Percentiles rank a stretch among this genome's conserved stretches.
Evolutionary conservation across 2,797 vertebrate species (phyloP).

Genomic region (Pseudochirops cupreus): DNA sequence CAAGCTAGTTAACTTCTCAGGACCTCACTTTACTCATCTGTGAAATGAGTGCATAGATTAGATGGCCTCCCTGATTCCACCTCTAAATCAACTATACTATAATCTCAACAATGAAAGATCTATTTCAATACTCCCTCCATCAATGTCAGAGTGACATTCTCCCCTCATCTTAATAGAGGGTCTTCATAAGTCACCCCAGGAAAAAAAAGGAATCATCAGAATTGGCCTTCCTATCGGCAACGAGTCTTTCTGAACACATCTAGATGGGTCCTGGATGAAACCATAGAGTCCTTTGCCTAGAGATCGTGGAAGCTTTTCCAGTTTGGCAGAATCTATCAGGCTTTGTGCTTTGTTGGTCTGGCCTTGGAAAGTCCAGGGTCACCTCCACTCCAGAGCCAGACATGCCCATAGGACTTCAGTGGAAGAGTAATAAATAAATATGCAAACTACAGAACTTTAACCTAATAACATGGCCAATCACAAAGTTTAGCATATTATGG

Average conservation of each 20-base stretch:
- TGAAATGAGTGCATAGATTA: constrained; percentile 47
- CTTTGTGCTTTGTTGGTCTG: not conserved
- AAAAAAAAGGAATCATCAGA: not conserved
- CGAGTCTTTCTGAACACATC: not conserved
- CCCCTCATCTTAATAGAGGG: not conserved
- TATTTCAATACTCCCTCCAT: not conserved
- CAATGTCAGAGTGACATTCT: not conserved
- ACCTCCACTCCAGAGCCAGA: not conserved
- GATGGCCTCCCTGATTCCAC: not conserved
- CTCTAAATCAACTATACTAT: not conserved
- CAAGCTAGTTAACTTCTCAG: not conserved
- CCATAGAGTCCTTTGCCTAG: not conserved
- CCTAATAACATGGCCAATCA: constrained; percentile 85
- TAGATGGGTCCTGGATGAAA: not conserved
- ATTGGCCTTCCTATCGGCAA: not conserved
- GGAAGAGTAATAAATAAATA: constrained; percentile 81
- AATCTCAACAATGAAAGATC: not conserved
- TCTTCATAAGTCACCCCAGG: not conserved
- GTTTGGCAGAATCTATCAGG: not conserved
- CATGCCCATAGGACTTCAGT: not conserved
- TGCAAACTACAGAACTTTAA: constrained; percentile 83
- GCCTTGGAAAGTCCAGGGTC: not conserved
- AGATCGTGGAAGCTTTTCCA: not conserved
- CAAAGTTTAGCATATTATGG: constrained; percentile 83
- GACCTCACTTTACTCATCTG: constrained; percentile 1